Conservation (phyloP, 1,140 invertebrate species). For the Drosophila kepulauana region DNA sequence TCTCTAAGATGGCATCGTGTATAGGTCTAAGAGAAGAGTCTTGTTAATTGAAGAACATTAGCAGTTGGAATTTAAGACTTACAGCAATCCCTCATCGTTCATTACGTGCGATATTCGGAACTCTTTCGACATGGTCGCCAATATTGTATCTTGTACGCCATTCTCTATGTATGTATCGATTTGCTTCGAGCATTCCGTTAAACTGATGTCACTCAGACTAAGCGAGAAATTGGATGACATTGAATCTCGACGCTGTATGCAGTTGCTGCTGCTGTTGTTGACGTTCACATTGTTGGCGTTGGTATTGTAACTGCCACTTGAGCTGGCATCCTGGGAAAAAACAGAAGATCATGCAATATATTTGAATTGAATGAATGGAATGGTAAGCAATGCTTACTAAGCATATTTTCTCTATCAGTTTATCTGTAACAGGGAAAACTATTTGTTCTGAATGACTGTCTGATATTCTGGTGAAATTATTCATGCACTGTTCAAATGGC, state of each 20-base stretch:
- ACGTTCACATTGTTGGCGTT: background rate
- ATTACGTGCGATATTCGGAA: conserved; percentile 17
- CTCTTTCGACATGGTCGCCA: conserved; percentile 44
- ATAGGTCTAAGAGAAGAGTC: conserved; percentile 56
- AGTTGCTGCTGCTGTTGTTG: background rate
- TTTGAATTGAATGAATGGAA: background rate
- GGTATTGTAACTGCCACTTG: background rate
- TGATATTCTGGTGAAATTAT: too few relatives aligned
- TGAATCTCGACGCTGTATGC: conserved; percentile 38
- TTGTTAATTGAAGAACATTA: background rate
- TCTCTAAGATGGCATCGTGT: conserved; percentile 61
- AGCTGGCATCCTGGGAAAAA: background rate
- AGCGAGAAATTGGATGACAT: conserved; percentile 23
- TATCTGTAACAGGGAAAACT: too few relatives aligned
- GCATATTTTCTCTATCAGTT: too few relatives aligned
- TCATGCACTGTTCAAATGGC: too few relatives aligned
- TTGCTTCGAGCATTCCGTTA: background rate
- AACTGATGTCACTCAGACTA: conserved; percentile 6
- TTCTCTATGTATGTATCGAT: conserved; percentile 36
- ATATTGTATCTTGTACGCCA: conserved; percentile 28
- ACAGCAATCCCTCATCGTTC: conserved; percentile 55
- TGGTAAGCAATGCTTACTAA: too few relatives aligned
- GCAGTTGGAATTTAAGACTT: background rate
- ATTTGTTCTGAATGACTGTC: too few relatives aligned
- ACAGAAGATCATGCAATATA: background rate